Base-by-base conservation (phyloP, 2,797 vertebrate species). In the Allobates femoralis region DNA sequence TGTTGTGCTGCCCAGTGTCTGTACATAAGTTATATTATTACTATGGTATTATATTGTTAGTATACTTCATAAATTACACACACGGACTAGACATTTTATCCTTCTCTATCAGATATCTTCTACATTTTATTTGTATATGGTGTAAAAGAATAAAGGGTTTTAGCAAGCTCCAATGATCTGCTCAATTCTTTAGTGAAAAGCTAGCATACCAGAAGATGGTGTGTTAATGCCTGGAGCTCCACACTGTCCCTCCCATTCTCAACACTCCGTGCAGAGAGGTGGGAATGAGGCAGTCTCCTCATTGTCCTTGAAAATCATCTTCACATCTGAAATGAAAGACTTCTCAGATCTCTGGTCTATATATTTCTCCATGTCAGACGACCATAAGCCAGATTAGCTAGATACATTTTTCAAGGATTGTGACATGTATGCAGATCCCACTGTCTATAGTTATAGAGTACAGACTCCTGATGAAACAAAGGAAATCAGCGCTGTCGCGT, bases 241-340 rank as follows among this genome's bases (percentile, higher is more conserved):
- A 56, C 55, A 58, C 64, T 79, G 66, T 85, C 84, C 84, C 64
- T 85, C 84, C 84, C 84, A 71, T 85, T 80, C 32, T 32, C 64
- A 62, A 85, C 77, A 86, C 56, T 34, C 77, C 12, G n/a, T 66
- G 78, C 67, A 82, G 46, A 86, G 79, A 76, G 69, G 56, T 86
- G 79, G 79, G 50, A 81, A 81, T 86, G 78, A 82, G 50, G 85
- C 79, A 67, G 85, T 82, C 79, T 82, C 79, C 79, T 34, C 50
- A 77, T 46, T 77, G 85, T 82, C 85, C 85, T 86, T 86, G 85
- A 83, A 83, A 82, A 81, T 56, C 56, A 66, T 73, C 58, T 64
- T 76, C 62, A 81, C 60, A 28, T 64, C 60, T 67, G 79, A 77
- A 62, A 66, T 41, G 58, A 74, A 74, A 79, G 56, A 75, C 34